A percentile compares a stretch with the other conserved stretches of the same genome.
Evolutionary conservation across 2,113 vertebrate genomes (phyloP).

Genomic region (Sakesphorus luctuosus): DNA sequence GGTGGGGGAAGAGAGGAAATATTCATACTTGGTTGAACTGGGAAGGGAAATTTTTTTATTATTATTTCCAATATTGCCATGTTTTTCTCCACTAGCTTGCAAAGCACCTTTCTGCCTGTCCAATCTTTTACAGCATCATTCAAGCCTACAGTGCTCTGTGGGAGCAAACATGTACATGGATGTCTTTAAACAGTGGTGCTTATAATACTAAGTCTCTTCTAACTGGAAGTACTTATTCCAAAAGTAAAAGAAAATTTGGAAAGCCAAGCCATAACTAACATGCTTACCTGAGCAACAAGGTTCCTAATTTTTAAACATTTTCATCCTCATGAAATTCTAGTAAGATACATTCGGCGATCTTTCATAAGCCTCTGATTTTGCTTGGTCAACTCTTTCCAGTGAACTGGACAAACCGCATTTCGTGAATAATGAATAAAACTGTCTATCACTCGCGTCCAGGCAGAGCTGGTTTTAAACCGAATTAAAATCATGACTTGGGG

Average conservation of each 20-base stretch:
- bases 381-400: background rate
- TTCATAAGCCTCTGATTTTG: background rate
- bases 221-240: background rate
- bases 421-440: background rate
- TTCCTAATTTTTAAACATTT: background rate
- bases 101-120: background rate
- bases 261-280: background rate
- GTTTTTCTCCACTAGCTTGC: background rate
- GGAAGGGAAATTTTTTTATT: background rate
- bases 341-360: background rate
- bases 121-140: background rate
- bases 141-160: background rate
- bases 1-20: background rate
- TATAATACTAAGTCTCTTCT: background rate
- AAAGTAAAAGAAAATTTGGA: background rate
- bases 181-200: background rate
- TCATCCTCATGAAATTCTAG: background rate
- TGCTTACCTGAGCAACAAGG: background rate
- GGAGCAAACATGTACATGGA: background rate
- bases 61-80: background rate
- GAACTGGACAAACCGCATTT: background rate
- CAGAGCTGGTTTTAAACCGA: background rate
- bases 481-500: background rate
- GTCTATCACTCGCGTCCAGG: background rate
- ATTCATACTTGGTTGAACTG: background rate